These are phyloP conservation scores for Agrotis segetum DNA, from an alignment of 2,888 invertebrate genomes.

Conservation along the genomic window DNA sequence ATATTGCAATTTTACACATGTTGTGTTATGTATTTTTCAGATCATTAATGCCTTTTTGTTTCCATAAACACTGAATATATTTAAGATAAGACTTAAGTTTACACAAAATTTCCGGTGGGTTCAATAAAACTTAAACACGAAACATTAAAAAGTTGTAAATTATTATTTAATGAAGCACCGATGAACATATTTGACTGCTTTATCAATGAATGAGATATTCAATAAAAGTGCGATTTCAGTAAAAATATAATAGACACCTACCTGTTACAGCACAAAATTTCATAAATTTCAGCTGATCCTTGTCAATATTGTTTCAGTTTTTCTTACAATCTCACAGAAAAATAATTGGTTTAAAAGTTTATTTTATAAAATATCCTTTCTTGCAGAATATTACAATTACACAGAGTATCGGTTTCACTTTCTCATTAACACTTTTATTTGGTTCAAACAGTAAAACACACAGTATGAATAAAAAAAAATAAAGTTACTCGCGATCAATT, in stretches of 20 bases:
- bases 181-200: neutral
- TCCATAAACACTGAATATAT: constrained; percentile 36
- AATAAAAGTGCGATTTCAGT: neutral
- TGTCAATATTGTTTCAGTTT: constrained; percentile 65
- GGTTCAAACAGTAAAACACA: constrained; percentile 72
- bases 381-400: constrained; percentile 71
- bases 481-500: constrained; percentile 73
- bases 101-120: neutral
- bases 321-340: constrained; percentile 61
- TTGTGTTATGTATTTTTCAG: constrained; percentile 21
- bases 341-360: constrained; percentile 64
- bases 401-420: constrained; percentile 84
- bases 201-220: neutral
- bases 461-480: constrained; percentile 63
- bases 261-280: constrained; percentile 70
- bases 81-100: constrained; percentile 20
- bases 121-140: neutral
- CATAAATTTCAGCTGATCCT: constrained; percentile 66
- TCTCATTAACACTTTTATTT: constrained; percentile 71
- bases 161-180: neutral
- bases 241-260: constrained; percentile 61
- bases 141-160: neutral
- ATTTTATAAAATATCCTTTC: constrained; percentile 70
- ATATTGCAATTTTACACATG: constrained; percentile 29
- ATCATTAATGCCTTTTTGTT: constrained; percentile 35